phyloP scores from a whole-genome alignment of 2,797 vertebrate species.

The Hafferia zeledoni region DNA sequence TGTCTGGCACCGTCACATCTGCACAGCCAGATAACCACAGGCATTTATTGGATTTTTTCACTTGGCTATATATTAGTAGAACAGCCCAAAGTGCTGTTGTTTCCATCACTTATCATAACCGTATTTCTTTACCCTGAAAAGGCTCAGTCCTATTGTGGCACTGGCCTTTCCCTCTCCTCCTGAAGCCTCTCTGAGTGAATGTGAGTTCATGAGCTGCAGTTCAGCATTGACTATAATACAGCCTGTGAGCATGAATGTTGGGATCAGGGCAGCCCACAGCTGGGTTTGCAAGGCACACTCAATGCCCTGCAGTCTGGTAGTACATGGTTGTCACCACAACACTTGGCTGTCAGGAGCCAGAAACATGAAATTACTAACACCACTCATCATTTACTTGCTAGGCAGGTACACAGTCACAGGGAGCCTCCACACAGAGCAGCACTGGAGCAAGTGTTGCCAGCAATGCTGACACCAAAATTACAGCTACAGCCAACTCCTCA shows the following conservation, averaged over 20 bases:
- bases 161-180: background rate
- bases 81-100: background rate
- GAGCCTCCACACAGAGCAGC: background rate
- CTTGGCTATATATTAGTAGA: background rate
- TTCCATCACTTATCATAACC: background rate
- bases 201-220: background rate
- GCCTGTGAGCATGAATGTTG: background rate
- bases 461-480: background rate
- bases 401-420: background rate
- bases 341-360: background rate
- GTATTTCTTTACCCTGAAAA: background rate
- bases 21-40: background rate
- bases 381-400: background rate
- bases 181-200: background rate
- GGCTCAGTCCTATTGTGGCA: background rate
- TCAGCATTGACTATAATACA: background rate
- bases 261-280: background rate
- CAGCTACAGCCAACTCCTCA: background rate
- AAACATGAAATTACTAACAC: background rate
- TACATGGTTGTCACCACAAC: fast-evolving
- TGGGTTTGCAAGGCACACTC: background rate
- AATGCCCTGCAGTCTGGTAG: background rate
- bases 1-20: background rate
- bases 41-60: background rate
- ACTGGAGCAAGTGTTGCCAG: background rate